Evolutionary conservation across 2,113 vertebrate genomes (phyloP), one percentile per base, ranked within the genome.

Genomic region (Atractosteus spatula): DNA sequence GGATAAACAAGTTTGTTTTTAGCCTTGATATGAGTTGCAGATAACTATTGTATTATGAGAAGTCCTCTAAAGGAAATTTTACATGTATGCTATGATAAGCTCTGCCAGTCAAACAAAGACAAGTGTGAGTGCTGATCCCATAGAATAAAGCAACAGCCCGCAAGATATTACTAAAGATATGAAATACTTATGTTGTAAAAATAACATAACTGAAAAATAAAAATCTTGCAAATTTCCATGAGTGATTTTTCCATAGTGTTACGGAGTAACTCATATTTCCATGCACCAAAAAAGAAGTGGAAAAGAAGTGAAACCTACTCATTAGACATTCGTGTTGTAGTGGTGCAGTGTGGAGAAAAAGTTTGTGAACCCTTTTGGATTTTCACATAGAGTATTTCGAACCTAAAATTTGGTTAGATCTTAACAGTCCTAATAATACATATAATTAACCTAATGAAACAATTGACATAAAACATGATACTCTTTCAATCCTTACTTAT

Each of bases 1-100:
- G 71, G 74, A 73, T 70, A 84, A 84, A 81, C 78, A 78, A 55
- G 62, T 12, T 8, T 73, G 76, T 79, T 78, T 81, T 73, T 56
- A 66, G 66, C 62, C 13, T 7, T 76, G 81, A 85, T 81, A 43
- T 76, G 75, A 79, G 70, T 41, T 13, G 41, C 12, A 71, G 71
- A 77, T 76, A 68, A 68, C 66, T 47, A 7, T 2, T 71, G 62
- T 67, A 71, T 80, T 74, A 65, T 44, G 70, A 76, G 41, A 67
- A 63, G 68, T 41, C 66, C 76, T 76, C 70, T 82, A 65, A 59
- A n/a, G 77, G 71, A 82, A 43, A 59, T 68, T 69, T 70, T 64
- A 55, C 68, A 55, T 56, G 54, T 61, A 57, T 3, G 17, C 29
- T 68, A 71, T 72, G 76, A 56, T 74, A 62, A 70, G 41, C 66